Base-by-base conservation (phyloP, 2,888 invertebrate species). In the Mallateleia sp. region DNA sequence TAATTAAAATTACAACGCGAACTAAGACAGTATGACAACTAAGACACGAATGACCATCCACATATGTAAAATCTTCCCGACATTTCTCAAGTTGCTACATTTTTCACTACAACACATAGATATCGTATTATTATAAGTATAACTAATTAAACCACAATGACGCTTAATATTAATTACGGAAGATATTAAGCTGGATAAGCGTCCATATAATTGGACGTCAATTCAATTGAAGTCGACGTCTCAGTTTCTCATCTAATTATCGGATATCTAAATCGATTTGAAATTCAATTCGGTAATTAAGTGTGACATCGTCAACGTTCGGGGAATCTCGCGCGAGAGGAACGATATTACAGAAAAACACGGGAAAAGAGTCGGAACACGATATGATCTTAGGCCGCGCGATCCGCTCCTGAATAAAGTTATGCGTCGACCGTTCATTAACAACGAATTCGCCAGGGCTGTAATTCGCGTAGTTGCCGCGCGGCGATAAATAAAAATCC, bases 381-480 rank as follows among this genome's bases (percentile, higher is more conserved):
- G 80, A 85, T 85, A 75, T 52, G 62, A 85, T 85, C 85, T 78
- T 20, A n/a, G 38, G n/a, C 6, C 32, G 45, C 32, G 62, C 54
- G 62, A 64, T 72, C 42, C 67, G 78, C 71, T 85, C 50, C 71
- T 32, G 80, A 18, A 47, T 71, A 85, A 82, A 87, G 79, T 87
- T 87, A 83, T 75, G 81, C 64, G 85, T 42, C 67, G 64, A 56
- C 32, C 52, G 64, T 78, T 86, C 79, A 69, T 83, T 83, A 87
- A 74, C 54, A 71, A 45, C 77, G 75, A 81, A 86, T 86, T 82
- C 82, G 56, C 67, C 72, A 25, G 56, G 77, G 47, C 78, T 86
- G 75, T 87, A 87, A 83, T 87, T 87, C 87, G 85, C 85, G 78
- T 81, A 56, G 85, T 77, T 28, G 74, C 85, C 80, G 80, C 78